These are phyloP conservation scores for Eubasilissa regina DNA, from an alignment of 1,140 invertebrate genomes.

Conservation along the genomic window DNA sequence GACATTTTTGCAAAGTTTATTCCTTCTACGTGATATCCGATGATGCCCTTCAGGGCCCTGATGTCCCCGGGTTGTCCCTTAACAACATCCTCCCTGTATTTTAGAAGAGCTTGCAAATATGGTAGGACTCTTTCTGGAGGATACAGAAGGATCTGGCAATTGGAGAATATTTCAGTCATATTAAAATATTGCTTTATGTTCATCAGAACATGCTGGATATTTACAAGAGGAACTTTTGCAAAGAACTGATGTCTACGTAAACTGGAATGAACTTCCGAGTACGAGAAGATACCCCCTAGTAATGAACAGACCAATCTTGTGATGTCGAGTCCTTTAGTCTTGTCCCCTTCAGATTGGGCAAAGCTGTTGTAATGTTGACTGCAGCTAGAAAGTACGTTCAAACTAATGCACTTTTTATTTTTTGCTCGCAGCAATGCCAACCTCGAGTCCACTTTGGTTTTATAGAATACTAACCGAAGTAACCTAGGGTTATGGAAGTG, in stretches of 20 bases:
- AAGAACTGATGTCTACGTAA: constrained; percentile 73
- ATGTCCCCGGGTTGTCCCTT: not conserved
- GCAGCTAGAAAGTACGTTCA: constrained; percentile 68
- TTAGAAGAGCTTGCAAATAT: constrained; percentile 41
- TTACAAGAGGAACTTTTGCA: constrained; percentile 69
- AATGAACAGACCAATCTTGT: constrained; percentile 57
- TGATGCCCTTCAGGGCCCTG: not conserved
- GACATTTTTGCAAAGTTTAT: constrained; percentile 56
- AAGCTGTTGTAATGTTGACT: constrained; percentile 65
- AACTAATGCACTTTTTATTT: constrained; percentile 68
- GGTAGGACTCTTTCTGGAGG: constrained; percentile 70
- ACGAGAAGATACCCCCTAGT: constrained; percentile 60
- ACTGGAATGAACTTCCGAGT: constrained; percentile 62
- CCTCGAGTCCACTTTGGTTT: constrained; percentile 67
- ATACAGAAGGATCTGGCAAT: constrained; percentile 73
- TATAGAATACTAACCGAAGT: constrained; percentile 70
- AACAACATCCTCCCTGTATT: not conserved
- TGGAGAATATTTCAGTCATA: constrained; percentile 70
- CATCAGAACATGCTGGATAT: constrained; percentile 69
- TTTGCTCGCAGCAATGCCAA: constrained; percentile 67
- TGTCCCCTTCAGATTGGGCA: constrained; percentile 64
- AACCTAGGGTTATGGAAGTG: constrained; percentile 71
- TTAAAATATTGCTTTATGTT: constrained; percentile 69
- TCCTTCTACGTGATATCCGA: not conserved
- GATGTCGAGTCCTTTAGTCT: constrained; percentile 62